These are phyloP conservation scores for Dicycla oo DNA, from an alignment of 2,888 invertebrate species.

Conservation along the genomic window DNA sequence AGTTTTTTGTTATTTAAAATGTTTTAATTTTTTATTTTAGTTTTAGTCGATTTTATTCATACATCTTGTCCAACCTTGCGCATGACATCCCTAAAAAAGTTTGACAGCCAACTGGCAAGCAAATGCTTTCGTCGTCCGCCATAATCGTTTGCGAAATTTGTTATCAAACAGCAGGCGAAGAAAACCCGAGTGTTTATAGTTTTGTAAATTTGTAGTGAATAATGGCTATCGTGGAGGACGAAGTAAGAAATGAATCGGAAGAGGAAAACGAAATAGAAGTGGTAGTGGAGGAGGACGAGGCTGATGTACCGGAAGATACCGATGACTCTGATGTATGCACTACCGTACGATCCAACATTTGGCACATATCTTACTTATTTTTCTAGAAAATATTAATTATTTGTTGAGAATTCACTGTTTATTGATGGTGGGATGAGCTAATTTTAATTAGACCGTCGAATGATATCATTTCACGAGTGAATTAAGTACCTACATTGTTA, in stretches of 20 bases:
- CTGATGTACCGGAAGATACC: constrained; percentile 79
- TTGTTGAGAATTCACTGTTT: constrained; percentile 13
- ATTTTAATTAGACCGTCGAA: constrained; percentile 3
- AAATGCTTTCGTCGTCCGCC: constrained; percentile 65
- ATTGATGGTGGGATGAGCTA: constrained; percentile 1
- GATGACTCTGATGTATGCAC: constrained; percentile 85
- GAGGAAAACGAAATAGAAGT: constrained; percentile 88
- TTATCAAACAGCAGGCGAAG: constrained; percentile 78
- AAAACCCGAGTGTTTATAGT: constrained; percentile 59
- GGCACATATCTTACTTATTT: constrained; percentile 40
- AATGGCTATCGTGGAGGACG: constrained; percentile 88
- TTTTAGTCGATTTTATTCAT: constrained; percentile 30
- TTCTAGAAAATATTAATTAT: constrained; percentile 29
- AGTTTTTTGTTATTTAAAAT: too few relatives aligned
- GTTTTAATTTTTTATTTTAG: too few relatives aligned
- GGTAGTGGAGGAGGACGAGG: constrained; percentile 85
- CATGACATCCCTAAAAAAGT: constrained; percentile 26
- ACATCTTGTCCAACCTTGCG: not conserved
- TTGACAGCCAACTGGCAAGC: constrained; percentile 47
- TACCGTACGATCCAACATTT: constrained; percentile 50
- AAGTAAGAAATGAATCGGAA: constrained; percentile 86
- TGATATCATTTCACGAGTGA: not conserved
- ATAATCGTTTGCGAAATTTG: constrained; percentile 73
- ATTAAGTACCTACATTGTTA: not conserved
- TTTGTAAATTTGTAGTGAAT: constrained; percentile 68